These are phyloP conservation scores for Otus sunia DNA, from an alignment of 2,113 vertebrate species.

Conservation along the genomic window DNA sequence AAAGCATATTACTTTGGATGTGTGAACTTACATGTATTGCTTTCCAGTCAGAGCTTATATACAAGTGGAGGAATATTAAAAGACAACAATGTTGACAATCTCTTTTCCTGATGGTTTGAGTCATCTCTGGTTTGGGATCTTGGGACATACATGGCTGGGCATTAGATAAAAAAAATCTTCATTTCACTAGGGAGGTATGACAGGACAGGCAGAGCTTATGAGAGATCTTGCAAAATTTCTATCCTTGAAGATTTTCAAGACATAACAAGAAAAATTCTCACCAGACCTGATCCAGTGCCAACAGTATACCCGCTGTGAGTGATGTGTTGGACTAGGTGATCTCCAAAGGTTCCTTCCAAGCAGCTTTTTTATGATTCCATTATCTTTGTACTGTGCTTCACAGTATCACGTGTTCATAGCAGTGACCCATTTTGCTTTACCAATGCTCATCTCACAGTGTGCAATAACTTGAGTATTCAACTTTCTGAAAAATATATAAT, in stretches of 20 bases:
- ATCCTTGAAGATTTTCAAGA: not conserved
- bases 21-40: not conserved
- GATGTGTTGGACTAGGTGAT: too few relatives aligned
- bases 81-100: not conserved
- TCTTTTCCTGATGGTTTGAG: not conserved
- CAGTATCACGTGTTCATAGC: fast-evolving
- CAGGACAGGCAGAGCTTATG: fast-evolving
- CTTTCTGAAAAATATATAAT: not conserved
- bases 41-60: not conserved
- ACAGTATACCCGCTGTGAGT: fast-evolving
- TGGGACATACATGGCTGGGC: not conserved
- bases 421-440: not conserved
- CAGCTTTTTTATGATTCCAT: not conserved
- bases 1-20: too few relatives aligned
- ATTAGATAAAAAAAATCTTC: not conserved
- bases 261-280: not conserved
- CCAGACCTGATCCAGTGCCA: not conserved
- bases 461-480: not conserved
- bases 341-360: not conserved
- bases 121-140: not conserved
- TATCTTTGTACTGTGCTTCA: not conserved
- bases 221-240: not conserved
- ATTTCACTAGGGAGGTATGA: not conserved
- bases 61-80: not conserved
- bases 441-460: fast-evolving